Conservation (phyloP, 2,113 vertebrate species). For the Ranitomeya variabilis region DNA sequence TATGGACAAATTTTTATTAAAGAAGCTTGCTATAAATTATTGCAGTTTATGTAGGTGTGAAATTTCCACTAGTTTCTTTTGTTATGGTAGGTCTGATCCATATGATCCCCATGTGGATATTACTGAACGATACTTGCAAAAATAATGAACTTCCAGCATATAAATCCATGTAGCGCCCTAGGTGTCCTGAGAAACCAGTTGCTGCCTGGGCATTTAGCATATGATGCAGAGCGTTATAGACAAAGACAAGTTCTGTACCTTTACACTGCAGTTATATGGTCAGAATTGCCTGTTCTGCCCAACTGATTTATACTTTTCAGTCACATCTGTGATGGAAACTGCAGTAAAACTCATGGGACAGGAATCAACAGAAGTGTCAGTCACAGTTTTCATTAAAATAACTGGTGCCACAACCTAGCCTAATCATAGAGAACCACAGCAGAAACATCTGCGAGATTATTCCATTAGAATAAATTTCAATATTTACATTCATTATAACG, state of each 20-base stretch:
- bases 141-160: not conserved
- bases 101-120: not conserved
- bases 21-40: too few species aligned
- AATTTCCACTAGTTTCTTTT: too few species aligned
- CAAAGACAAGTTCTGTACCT: not conserved
- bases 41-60: too few species aligned
- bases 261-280: not conserved
- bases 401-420: conserved; percentile 32
- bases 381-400: conserved; percentile 49
- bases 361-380: conserved; percentile 37
- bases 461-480: conserved; percentile 48
- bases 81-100: not conserved
- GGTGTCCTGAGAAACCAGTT: conserved; percentile 6
- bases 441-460: conserved; percentile 50
- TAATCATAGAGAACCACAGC: conserved; percentile 38
- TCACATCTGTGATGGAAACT: conserved; percentile 26
- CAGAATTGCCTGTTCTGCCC: not conserved
- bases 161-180: not conserved
- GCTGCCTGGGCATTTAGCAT: not conserved
- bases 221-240: not conserved
- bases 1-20: too few species aligned
- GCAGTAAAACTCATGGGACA: conserved; percentile 17
- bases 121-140: not conserved
- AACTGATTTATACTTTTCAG: conserved; percentile 24
- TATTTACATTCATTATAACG: conserved; percentile 48